Evolutionary conservation across 2,113 vertebrate species (phyloP).

Genomic region (Phaethon lepturus): DNA sequence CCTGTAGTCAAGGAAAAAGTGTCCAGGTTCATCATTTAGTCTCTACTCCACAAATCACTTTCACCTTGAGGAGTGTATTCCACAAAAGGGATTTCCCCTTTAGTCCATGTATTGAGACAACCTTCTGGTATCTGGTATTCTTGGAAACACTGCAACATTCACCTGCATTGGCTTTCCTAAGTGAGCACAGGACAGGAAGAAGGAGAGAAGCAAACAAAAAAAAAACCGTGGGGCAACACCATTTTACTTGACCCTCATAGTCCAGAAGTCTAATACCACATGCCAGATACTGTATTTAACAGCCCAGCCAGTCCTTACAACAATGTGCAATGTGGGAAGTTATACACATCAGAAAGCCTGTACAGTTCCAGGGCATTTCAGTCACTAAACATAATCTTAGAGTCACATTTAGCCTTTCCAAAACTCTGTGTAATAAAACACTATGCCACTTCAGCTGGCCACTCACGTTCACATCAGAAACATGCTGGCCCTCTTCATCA

Average conservation of each 20-base stretch:
- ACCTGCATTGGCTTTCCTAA: background rate
- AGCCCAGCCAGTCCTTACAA: background rate
- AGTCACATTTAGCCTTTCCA: background rate
- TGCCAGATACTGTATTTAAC: background rate
- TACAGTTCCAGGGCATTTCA: background rate
- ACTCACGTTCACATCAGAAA: background rate
- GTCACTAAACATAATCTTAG: background rate
- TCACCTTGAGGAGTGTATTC: background rate
- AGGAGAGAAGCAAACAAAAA: background rate
- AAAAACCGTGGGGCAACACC: background rate
- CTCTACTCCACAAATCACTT: background rate
- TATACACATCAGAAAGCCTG: background rate
- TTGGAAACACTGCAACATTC: background rate
- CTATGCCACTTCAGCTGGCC: background rate
- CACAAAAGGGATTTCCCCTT: background rate
- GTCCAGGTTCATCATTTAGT: background rate
- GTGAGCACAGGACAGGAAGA: background rate
- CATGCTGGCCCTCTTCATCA: background rate
- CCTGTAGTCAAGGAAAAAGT: background rate
- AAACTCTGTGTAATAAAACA: background rate
- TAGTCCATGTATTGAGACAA: background rate
- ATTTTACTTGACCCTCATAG: background rate
- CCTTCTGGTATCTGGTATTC: background rate
- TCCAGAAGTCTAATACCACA: background rate
- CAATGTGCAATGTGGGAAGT: fast-evolving